phyloP scores from a whole-genome alignment of 2,113 vertebrate genomes.

The Ariopsis seemanni region DNA sequence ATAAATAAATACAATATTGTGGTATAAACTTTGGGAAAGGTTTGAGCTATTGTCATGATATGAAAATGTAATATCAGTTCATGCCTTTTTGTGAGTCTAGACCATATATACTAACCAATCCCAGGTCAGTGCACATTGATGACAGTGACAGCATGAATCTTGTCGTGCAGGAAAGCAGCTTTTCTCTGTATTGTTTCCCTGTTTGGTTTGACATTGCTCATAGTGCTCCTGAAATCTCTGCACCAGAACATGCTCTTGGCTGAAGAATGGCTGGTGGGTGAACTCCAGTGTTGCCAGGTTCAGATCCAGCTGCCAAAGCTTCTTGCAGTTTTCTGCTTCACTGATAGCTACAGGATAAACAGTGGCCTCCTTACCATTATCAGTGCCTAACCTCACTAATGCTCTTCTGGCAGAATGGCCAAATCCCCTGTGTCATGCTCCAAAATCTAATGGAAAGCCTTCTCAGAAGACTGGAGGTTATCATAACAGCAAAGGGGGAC shows the following conservation, averaged over 20 bases:
- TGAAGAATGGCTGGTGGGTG: slow-evolving; percentile 80
- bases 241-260: slow-evolving; percentile 78
- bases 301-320: slow-evolving; percentile 77
- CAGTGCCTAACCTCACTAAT: background rate
- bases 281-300: slow-evolving; percentile 79
- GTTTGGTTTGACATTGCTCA: slow-evolving; percentile 75
- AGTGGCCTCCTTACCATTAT: background rate
- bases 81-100: background rate
- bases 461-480: background rate
- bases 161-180: slow-evolving; percentile 75
- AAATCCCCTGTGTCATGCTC: background rate
- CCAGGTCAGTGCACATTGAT: background rate
- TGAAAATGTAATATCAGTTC: background rate
- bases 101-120: background rate
- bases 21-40: background rate
- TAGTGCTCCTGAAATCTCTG: slow-evolving; percentile 75
- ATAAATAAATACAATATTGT: background rate
- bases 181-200: slow-evolving; percentile 69
- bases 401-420: background rate
- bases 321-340: slow-evolving; percentile 42
- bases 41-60: background rate
- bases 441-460: background rate
- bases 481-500: background rate
- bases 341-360: slow-evolving; percentile 36
- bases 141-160: slow-evolving; percentile 64